These are phyloP conservation scores for Tenebrosternarchus preto DNA, from an alignment of 2,113 vertebrate species.

Conservation along the genomic window DNA sequence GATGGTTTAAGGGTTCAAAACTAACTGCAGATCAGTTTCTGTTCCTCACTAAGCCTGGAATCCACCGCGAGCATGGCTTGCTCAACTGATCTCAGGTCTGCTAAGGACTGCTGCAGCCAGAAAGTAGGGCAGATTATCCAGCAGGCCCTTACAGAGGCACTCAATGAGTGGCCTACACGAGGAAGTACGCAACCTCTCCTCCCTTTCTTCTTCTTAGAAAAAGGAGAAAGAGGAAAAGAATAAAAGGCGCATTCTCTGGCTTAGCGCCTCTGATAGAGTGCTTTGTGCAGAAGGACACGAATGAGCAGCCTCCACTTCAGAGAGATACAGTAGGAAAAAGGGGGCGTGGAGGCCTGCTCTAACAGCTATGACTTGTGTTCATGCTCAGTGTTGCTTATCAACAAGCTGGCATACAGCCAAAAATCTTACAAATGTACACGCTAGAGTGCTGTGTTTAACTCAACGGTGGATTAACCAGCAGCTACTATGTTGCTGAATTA, in stretches of 20 bases:
- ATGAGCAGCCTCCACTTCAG: background rate
- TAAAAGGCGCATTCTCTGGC: slow-evolving; percentile 11
- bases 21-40: slow-evolving; percentile 16
- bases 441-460: background rate
- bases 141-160: slow-evolving; percentile 22
- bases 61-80: background rate
- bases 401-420: background rate
- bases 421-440: background rate
- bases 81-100: slow-evolving; percentile 2
- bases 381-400: background rate
- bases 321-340: background rate
- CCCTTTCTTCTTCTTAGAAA: background rate
- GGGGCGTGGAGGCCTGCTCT: background rate
- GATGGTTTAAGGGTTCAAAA: background rate
- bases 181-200: slow-evolving; percentile 22
- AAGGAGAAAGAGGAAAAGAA: background rate
- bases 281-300: slow-evolving; percentile 20
- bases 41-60: background rate
- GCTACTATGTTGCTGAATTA: background rate
- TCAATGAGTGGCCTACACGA: slow-evolving; percentile 22
- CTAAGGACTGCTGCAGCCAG: background rate
- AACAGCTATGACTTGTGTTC: background rate
- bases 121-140: slow-evolving; percentile 38
- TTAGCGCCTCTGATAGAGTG: slow-evolving; percentile 21
- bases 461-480: background rate